Conservation (phyloP, 2,888 invertebrate species). For the Stegophylla sp. region DNA sequence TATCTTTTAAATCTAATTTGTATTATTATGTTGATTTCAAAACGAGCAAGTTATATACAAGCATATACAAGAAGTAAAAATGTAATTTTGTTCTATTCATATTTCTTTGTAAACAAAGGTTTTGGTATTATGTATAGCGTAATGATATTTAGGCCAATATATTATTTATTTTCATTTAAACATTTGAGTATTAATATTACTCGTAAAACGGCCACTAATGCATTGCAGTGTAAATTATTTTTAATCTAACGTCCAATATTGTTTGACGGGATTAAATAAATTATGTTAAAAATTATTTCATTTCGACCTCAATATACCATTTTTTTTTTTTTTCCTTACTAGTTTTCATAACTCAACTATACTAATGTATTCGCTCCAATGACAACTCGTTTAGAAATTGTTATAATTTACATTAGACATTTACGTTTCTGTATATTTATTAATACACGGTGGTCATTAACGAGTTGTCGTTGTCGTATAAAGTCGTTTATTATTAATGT, state of each 20-base stretch:
- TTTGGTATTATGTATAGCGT: not conserved
- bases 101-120: not conserved
- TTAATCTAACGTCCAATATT: not conserved
- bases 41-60: no score
- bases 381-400: not conserved
- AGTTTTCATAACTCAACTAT: not conserved
- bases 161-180: not conserved
- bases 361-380: not conserved
- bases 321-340: no score
- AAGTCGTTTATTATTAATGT: constrained; percentile 18
- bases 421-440: constrained; percentile 7
- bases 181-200: not conserved
- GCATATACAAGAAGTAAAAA: no score
- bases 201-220: not conserved
- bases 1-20: no score
- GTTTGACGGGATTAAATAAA: not conserved
- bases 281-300: not conserved
- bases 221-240: not conserved
- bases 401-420: not conserved
- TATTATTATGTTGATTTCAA: no score
- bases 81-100: not conserved
- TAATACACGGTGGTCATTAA: constrained; percentile 22
- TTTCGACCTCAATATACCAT: constrained; percentile 2
- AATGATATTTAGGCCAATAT: not conserved
- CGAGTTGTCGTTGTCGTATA: not conserved